A percentile compares a stretch with the other conserved stretches of the same genome.
Conservation (phyloP, 2,113 vertebrate species). For the Parus major region DNA sequence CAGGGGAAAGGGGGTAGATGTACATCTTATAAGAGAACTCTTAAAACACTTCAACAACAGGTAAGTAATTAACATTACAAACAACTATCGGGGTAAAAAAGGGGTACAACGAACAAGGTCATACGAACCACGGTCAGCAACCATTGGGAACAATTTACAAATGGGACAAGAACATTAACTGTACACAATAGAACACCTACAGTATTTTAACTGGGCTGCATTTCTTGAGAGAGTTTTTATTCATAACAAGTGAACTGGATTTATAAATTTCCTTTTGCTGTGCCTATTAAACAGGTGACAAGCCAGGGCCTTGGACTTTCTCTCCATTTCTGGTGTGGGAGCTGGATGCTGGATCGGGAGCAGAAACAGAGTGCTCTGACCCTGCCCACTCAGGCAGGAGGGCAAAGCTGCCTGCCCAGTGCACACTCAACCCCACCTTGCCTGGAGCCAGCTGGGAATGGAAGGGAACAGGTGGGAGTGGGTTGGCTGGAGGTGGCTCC, state of each 20-base stretch:
- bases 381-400: not conserved
- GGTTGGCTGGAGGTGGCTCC: not conserved
- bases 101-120: too few relatives aligned
- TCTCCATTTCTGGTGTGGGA: not conserved
- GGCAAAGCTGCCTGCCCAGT: not conserved
- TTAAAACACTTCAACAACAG: too few relatives aligned
- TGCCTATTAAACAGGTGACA: not conserved
- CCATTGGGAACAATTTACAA: too few relatives aligned
- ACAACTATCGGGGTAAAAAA: too few relatives aligned
- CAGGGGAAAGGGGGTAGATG: too few relatives aligned
- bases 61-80: too few relatives aligned
- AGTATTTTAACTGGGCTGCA: too few relatives aligned
- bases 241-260: not conserved
- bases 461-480: not conserved
- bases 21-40: too few relatives aligned
- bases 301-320: not conserved
- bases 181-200: too few relatives aligned
- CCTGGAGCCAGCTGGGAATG: not conserved
- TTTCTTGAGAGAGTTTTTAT: too few relatives aligned
- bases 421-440: not conserved
- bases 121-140: too few relatives aligned
- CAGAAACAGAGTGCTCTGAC: not conserved
- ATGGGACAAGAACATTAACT: too few relatives aligned
- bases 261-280: conserved; percentile 1
- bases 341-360: not conserved